Conservation (phyloP, 2,797 vertebrate genomes). For the Alauda arvensis region DNA sequence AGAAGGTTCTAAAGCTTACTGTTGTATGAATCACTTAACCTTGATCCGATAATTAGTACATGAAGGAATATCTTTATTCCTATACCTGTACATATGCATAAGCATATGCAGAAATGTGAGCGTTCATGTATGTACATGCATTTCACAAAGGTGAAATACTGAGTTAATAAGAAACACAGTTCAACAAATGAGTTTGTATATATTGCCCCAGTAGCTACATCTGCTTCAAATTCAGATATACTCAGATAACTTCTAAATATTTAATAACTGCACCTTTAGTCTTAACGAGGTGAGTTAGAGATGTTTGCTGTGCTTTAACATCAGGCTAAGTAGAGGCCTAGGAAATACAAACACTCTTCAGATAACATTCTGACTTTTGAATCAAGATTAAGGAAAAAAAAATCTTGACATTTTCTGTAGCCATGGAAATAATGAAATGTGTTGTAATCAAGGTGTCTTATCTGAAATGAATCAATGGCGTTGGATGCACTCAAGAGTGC, state of each 20-base stretch:
- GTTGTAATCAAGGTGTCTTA: background rate
- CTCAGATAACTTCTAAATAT: background rate
- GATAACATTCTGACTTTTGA: background rate
- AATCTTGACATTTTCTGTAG: background rate
- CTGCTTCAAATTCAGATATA: background rate
- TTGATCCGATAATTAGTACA: background rate
- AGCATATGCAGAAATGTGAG: background rate
- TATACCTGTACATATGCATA: background rate
- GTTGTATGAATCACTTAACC: background rate
- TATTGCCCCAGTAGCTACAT: background rate
- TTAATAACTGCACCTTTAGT: background rate
- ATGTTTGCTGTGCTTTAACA: background rate
- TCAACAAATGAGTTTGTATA: background rate
- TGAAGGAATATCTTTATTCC: background rate
- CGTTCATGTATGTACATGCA: background rate
- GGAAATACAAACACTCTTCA: background rate
- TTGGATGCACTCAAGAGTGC: background rate
- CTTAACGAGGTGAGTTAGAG: background rate
- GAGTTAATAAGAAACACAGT: background rate
- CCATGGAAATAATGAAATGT: background rate
- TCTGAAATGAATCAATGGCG: background rate
- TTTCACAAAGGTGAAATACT: background rate
- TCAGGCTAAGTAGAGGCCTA: background rate
- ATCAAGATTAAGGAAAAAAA: background rate
- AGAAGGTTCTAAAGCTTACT: background rate